Conservation (phyloP, 2,888 invertebrate genomes). For the Limnephilus auricula region DNA sequence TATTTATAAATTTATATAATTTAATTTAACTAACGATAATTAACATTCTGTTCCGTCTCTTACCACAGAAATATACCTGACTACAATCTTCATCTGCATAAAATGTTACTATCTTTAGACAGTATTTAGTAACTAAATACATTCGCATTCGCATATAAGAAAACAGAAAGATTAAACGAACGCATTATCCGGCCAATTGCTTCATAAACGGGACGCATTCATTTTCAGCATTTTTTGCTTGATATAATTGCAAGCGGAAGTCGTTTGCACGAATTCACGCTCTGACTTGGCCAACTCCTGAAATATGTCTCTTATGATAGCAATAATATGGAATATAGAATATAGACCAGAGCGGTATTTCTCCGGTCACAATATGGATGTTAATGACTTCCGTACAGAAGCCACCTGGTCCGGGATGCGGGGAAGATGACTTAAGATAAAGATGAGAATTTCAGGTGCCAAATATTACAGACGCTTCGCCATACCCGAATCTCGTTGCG, state of each 20-base stretch:
- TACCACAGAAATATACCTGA: not conserved
- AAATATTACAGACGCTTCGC: slow-evolving; percentile 11
- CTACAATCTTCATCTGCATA: not conserved
- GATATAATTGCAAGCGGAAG: slow-evolving; percentile 41
- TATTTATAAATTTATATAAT: too few relatives aligned
- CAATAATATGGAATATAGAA: not conserved
- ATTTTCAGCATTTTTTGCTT: not conserved
- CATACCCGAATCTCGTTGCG: not conserved
- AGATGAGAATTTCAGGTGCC: slow-evolving; percentile 28
- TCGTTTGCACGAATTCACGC: not conserved
- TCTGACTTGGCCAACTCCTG: not conserved
- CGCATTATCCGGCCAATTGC: not conserved
- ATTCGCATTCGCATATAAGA: not conserved
- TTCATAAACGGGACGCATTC: not conserved
- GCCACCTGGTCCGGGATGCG: slow-evolving; percentile 19
- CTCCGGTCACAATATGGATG: not conserved
- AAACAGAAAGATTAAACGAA: not conserved
- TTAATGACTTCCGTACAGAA: slow-evolving; percentile 40
- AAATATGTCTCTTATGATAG: slow-evolving; percentile 5
- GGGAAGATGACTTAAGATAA: slow-evolving; percentile 7
- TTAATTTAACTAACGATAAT: too few relatives aligned
- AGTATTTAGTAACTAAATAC: not conserved
- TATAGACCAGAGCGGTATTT: not conserved
- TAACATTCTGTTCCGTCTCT: not conserved
- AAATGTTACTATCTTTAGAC: too few relatives aligned